Evolutionary conservation across 2,797 vertebrate species (phyloP).

Genomic region (Gambusia yucatana): DNA sequence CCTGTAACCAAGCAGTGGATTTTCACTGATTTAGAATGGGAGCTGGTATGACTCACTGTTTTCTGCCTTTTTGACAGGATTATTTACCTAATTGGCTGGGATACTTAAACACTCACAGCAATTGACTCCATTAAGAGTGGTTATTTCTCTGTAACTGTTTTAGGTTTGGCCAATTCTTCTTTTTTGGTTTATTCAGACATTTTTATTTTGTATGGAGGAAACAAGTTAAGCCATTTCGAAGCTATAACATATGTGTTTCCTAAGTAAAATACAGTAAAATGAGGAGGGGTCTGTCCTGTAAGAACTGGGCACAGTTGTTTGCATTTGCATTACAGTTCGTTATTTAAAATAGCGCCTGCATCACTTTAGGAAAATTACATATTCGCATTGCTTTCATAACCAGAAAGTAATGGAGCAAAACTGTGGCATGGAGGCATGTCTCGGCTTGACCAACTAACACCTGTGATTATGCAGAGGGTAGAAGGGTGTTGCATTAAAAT

Average conservation of each 20-base stretch:
- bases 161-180: not conserved
- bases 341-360: not conserved
- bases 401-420: constrained; percentile 1
- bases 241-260: not conserved
- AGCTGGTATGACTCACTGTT: constrained; percentile 3
- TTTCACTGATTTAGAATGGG: constrained; percentile 3
- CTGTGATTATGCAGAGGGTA: not conserved
- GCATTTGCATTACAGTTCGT: not conserved
- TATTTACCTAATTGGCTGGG: not conserved
- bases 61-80: not conserved
- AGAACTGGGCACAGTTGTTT: constrained; percentile 5
- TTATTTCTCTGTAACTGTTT: not conserved
- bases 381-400: not conserved
- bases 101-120: not conserved
- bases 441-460: constrained; percentile 4
- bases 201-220: not conserved
- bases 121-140: not conserved
- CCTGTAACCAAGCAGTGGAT: constrained; percentile 16
- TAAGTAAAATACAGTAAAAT: not conserved
- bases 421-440: constrained; percentile 10
- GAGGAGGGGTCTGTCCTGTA: not conserved
- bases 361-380: not conserved
- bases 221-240: not conserved
- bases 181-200: not conserved
- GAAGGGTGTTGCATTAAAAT: constrained; percentile 14